A percentile compares a stretch with the other conserved stretches of the same genome.
phyloP scores from a whole-genome alignment of 2,113 vertebrate genomes.

The Peromyscus leucopus region DNA sequence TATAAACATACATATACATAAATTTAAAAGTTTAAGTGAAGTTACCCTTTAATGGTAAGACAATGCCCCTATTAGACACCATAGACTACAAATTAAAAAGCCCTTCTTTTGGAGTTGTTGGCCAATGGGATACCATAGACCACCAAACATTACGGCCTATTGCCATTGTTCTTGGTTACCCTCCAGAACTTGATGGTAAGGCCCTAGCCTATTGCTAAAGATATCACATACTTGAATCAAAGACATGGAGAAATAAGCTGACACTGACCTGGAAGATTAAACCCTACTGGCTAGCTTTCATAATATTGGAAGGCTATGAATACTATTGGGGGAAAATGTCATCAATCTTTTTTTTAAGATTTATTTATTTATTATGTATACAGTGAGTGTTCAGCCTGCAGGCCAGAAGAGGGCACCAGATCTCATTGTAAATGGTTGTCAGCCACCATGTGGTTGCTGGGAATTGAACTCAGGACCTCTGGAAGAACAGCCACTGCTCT shows the following conservation, averaged over 20 bases:
- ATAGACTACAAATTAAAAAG: background rate
- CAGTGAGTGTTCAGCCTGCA: too few species aligned
- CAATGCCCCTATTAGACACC: background rate
- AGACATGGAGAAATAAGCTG: background rate
- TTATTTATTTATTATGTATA: too few species aligned
- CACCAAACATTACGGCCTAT: background rate
- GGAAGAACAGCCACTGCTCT: too few species aligned
- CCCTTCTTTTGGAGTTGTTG: background rate
- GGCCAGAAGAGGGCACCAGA: too few species aligned
- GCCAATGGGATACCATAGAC: background rate
- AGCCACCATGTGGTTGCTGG: too few species aligned
- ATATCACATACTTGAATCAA: background rate
- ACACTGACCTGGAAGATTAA: background rate
- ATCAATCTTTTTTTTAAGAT: background rate
- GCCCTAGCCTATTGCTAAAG: background rate
- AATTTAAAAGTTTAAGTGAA: background rate
- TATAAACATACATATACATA: background rate
- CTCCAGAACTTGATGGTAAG: background rate
- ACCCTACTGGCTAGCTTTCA: background rate
- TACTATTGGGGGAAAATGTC: background rate
- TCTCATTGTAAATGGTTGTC: too few species aligned
- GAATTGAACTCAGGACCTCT: too few species aligned
- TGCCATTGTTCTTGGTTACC: background rate
- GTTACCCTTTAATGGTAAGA: background rate
- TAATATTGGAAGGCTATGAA: background rate